Percentiles rank a stretch among this genome's conserved stretches.
phyloP scores from a whole-genome alignment of 2,888 invertebrate genomes.

The Scaptomyza reducta region DNA sequence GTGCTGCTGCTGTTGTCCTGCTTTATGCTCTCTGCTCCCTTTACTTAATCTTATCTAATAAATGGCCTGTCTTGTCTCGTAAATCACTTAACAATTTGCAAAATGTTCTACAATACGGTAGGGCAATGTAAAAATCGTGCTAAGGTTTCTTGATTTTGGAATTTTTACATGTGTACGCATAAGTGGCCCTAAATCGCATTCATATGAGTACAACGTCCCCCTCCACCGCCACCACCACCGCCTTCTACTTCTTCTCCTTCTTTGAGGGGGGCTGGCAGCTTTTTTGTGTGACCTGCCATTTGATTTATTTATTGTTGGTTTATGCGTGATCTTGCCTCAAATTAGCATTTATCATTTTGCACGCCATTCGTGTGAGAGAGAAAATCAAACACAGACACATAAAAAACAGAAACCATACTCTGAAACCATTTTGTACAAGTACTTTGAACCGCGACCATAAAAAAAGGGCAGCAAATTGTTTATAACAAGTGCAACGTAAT shows the following conservation, averaged over 20 bases:
- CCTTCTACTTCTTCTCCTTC: not conserved
- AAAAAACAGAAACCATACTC: conserved; percentile 1
- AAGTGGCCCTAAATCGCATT: conserved; percentile 82
- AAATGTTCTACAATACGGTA: conserved; percentile 61
- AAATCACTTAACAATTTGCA: conserved; percentile 84
- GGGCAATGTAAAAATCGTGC: conserved; percentile 70
- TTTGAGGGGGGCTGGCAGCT: conserved; percentile 42
- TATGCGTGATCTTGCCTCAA: conserved; percentile 81
- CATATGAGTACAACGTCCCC: conserved; percentile 59
- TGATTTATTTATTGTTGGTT: conserved; percentile 82
- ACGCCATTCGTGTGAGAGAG: conserved; percentile 15
- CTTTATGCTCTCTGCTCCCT: conserved; percentile 63
- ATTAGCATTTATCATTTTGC: conserved; percentile 80
- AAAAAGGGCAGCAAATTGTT: conserved; percentile 65
- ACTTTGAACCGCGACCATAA: conserved; percentile 35
- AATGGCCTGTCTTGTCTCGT: conserved; percentile 84
- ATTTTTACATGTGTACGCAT: conserved; percentile 82
- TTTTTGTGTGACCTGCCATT: conserved; percentile 77
- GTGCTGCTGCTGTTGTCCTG: conserved; percentile 3
- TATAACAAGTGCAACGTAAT: conserved; percentile 78
- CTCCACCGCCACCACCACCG: too few species aligned
- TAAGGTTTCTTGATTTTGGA: conserved; percentile 63
- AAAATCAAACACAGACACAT: conserved; percentile 1
- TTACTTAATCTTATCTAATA: conserved; percentile 82
- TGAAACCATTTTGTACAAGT: conserved; percentile 41